Base-by-base conservation (phyloP, 2,113 vertebrate species). In the Garra rufa region DNA sequence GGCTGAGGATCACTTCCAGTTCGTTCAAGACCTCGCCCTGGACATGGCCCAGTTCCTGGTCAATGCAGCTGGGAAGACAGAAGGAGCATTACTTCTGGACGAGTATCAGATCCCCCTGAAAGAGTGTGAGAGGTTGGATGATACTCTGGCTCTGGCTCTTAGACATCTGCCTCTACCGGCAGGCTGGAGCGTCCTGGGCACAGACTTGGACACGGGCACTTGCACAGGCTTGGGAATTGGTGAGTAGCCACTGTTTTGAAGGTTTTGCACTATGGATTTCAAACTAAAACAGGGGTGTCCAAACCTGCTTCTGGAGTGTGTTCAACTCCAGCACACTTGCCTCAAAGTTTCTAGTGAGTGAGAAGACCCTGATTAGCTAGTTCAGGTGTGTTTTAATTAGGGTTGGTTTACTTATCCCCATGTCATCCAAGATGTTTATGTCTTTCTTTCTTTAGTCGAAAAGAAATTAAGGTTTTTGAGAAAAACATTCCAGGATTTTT, bases 1-100 rank as follows among this genome's bases (percentile, higher is more conserved):
- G 88, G 96, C 95, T 0, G 95, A 96, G 44, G 95, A 96, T 65
- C 91, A 89, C 85, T 97, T 98, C 87, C 92, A 91, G 82, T 98
- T 95, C 15, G 83, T 96, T 50, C 95, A 96, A 89, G 97, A 98
- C 5, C 93, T 97, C 88, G 96, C 95, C 0, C 95, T 95, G 0
- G 95, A 97, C 0, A 95, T 96, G 0, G 96, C 96, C 48, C 95
- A 95, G 81, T 96, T 97, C 88, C 89, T 97, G 88, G 94, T 96
- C 7, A 91, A 90, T 50, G 94, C 92, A 0, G 95, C 94, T 0
- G 95, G 83, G 94, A 94, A 86, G 94, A 94, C 0, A 92, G 95
- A 96, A 76, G 96, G 95, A 87, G 95, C 95, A 0, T 88, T 95
- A 0, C 95, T 97, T 76, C 83, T 97, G 83, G 94, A 95, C 34